Conservation (phyloP, 2,888 invertebrate species). For the Prostheceraeus crozeri region DNA sequence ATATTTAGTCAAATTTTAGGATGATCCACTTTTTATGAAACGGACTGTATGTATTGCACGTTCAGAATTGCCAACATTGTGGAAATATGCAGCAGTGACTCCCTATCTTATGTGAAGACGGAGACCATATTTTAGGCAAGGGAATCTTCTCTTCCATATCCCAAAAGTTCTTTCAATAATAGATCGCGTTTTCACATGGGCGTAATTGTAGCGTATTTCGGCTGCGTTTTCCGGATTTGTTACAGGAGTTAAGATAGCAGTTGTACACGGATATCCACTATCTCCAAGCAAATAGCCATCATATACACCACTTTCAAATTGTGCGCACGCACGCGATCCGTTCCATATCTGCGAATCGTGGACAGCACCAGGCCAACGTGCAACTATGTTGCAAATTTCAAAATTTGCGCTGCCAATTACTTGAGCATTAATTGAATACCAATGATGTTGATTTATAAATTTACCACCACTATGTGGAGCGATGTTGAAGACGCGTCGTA, state of each 20-base stretch:
- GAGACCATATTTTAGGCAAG: constrained; percentile 16
- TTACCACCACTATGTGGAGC: constrained; percentile 8
- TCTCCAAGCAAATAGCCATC: constrained; percentile 26
- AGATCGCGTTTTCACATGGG: constrained; percentile 10
- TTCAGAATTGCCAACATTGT: too few species aligned
- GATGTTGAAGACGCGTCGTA: neutral
- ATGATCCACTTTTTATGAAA: too few species aligned
- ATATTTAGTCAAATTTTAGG: too few species aligned
- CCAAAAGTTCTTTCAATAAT: constrained; percentile 25
- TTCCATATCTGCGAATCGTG: constrained; percentile 24
- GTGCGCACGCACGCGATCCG: neutral
- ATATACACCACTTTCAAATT: constrained; percentile 16
- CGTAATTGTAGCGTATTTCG: constrained; percentile 18
- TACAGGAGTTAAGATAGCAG: constrained; percentile 19
- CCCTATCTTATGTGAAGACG: too few species aligned
- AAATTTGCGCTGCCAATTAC: constrained; percentile 25
- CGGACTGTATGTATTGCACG: too few species aligned
- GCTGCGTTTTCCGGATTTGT: constrained; percentile 26
- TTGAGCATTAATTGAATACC: constrained; percentile 22
- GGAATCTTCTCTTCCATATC: constrained; percentile 9
- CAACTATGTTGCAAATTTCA: constrained; percentile 17
- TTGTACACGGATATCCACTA: constrained; percentile 27
- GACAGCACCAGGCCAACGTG: constrained; percentile 25
- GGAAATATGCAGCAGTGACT: too few species aligned
- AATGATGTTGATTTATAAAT: constrained; percentile 14